phyloP scores from a whole-genome alignment of 1,140 invertebrate genomes.

The Rhagoletis pomonella region DNA sequence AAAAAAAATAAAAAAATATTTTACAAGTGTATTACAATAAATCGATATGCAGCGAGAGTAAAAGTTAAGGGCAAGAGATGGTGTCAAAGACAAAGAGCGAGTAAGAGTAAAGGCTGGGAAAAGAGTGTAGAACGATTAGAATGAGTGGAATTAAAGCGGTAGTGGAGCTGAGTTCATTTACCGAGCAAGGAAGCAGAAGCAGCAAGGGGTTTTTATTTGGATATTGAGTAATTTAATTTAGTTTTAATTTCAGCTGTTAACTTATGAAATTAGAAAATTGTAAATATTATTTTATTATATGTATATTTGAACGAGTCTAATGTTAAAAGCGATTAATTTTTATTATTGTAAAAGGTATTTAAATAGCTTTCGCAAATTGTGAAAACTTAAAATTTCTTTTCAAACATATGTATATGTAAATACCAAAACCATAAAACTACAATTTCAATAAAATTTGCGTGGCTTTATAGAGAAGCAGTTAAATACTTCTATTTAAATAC shows the following conservation, averaged over 20 bases:
- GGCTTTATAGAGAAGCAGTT: not conserved
- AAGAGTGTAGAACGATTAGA: not conserved
- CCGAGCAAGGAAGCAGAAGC: conserved; percentile 25
- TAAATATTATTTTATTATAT: not conserved
- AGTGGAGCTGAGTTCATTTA: conserved; percentile 32
- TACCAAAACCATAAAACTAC: not conserved
- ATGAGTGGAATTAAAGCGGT: conserved; percentile 24
- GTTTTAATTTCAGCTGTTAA: not conserved
- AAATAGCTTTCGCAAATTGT: conserved; percentile 23
- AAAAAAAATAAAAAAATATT: conserved; percentile 6
- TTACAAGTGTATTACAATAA: not conserved
- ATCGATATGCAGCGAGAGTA: not conserved
- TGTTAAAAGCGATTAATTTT: conserved; percentile 2
- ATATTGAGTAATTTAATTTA: conserved; percentile 17
- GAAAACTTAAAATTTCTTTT: not conserved
- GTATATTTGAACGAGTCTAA: not conserved
- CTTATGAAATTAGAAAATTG: not conserved
- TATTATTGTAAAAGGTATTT: not conserved
- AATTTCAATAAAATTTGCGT: not conserved
- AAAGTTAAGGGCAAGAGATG: conserved; percentile 1
- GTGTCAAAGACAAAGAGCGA: conserved; percentile 31
- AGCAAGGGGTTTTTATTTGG: conserved; percentile 3
- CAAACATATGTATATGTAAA: not conserved
- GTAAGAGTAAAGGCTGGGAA: not conserved
- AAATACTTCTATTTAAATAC: not conserved